Evolutionary conservation across 2,888 invertebrate genomes (phyloP).

Genomic region (Agonum fuliginosum): DNA sequence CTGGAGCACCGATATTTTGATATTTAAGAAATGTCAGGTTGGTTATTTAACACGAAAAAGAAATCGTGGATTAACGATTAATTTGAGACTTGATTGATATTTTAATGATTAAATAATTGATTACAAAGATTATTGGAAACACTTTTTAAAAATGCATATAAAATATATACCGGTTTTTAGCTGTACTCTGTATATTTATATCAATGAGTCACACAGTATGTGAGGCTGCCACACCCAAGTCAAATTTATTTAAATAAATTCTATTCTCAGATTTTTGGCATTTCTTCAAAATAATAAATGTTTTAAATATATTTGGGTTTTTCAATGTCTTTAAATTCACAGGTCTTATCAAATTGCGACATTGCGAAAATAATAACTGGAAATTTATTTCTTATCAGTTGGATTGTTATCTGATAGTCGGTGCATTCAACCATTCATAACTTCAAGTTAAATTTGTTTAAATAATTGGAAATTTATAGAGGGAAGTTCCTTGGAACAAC

Average conservation of each 20-base stretch:
- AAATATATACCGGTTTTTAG: too few relatives aligned
- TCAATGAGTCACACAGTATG: too few relatives aligned
- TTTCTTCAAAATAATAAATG: background rate
- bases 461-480: background rate
- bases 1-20: background rate
- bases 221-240: too few relatives aligned
- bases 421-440: background rate
- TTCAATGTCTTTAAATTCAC: background rate
- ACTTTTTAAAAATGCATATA: too few relatives aligned
- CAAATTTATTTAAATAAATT: too few relatives aligned
- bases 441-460: background rate
- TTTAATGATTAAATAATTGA: too few relatives aligned
- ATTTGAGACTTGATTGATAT: too few relatives aligned
- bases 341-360: background rate
- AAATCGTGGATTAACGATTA: too few relatives aligned
- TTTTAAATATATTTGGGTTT: background rate
- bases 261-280: too few relatives aligned
- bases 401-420: background rate
- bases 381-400: background rate
- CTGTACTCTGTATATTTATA: too few relatives aligned
- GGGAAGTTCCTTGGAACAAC: background rate
- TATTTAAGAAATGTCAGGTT: background rate
- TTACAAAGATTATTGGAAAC: too few relatives aligned
- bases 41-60: too few relatives aligned
- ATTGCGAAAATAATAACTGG: background rate